A percentile compares a stretch with the other conserved stretches of the same genome.
Conservation (phyloP, 2,888 invertebrate species). For the Athalia cordata region DNA sequence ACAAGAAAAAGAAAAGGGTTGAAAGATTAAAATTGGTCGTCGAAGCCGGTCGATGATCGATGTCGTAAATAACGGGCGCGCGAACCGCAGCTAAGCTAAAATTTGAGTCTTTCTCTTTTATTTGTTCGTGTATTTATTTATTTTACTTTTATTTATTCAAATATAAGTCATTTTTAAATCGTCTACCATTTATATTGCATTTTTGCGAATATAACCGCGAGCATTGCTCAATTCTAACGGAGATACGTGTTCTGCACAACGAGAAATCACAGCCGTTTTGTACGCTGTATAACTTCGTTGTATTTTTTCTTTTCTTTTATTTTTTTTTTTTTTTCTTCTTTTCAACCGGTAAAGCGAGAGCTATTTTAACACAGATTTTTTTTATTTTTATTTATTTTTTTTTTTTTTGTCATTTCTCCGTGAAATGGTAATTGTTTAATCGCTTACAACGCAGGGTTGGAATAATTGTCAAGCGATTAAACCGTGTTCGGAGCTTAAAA, state of each 20-base stretch:
- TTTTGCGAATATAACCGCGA: not conserved
- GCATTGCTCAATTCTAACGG: constrained; percentile 28
- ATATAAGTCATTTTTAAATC: constrained; percentile 23
- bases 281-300: not conserved
- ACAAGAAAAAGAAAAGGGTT: no score
- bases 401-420: constrained; percentile 20
- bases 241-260: constrained; percentile 18
- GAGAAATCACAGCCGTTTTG: constrained; percentile 27
- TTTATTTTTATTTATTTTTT: no score
- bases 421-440: constrained; percentile 33
- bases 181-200: not conserved
- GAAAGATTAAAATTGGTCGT: no score
- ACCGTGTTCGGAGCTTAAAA: constrained; percentile 28
- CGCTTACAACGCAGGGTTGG: constrained; percentile 30
- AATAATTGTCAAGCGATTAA: constrained; percentile 43
- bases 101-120: no score
- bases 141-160: not conserved
- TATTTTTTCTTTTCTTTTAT: no score
- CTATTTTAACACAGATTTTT: constrained; percentile 18
- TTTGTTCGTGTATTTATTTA: no score
- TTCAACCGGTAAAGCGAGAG: not conserved
- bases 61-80: no score
- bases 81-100: no score
- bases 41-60: no score
- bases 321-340: no score